These are phyloP conservation scores for Lamellibrachia satsuma DNA, from an alignment of 2,888 invertebrate species.

Conservation along the genomic window DNA sequence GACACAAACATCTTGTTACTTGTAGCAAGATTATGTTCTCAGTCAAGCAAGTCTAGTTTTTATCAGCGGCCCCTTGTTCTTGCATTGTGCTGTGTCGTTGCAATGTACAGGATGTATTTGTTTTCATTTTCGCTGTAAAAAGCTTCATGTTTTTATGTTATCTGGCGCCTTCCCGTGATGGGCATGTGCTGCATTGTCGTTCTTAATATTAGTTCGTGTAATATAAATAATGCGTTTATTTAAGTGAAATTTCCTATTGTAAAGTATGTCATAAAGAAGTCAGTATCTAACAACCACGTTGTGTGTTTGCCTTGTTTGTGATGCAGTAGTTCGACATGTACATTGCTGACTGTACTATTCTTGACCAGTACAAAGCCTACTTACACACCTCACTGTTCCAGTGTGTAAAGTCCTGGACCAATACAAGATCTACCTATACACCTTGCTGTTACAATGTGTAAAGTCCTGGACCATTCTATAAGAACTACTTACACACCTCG, in stretches of 20 bases:
- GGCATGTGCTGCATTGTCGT: neutral
- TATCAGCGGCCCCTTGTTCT: neutral
- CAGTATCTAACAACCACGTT: neutral
- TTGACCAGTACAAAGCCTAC: too few species aligned
- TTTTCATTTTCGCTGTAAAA: slow-evolving; percentile 7
- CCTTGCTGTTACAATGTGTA: too few species aligned
- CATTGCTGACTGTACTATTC: neutral
- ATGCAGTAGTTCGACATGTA: neutral
- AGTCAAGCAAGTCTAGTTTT: neutral
- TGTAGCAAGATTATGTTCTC: neutral
- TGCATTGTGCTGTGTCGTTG: neutral
- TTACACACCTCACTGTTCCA: too few species aligned
- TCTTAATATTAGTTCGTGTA: neutral
- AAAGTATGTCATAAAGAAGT: slow-evolving; percentile 6
- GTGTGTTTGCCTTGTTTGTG: neutral
- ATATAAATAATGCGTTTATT: slow-evolving; percentile 17
- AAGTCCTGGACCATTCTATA: too few species aligned
- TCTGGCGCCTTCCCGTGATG: neutral
- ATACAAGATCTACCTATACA: too few species aligned
- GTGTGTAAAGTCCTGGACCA: too few species aligned
- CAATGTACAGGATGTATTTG: neutral
- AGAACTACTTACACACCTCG: too few species aligned
- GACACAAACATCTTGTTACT: neutral
- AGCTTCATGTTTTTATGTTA: slow-evolving; percentile 9
- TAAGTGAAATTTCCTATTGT: slow-evolving; percentile 13